Evolutionary conservation across 2,888 invertebrate genomes (phyloP), one percentile per base, ranked within the genome.

Genomic region (Epsilonema sp.): DNA sequence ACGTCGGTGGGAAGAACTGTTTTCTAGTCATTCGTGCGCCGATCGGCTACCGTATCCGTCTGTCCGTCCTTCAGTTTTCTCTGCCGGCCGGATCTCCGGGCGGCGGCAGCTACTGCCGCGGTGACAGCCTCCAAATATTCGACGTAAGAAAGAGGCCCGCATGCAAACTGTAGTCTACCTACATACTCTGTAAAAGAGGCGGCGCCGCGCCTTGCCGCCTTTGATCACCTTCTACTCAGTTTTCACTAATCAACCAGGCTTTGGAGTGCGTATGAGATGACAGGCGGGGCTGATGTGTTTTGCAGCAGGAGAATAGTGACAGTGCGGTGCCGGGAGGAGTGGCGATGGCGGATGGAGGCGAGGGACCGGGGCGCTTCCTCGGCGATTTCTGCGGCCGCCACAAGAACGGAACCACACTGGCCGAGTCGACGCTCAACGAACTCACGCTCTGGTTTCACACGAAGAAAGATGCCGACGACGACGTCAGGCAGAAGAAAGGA

Each of bases 381-480:
- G 51, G 49, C 13, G 41, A 46, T 13, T 47, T 49, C 44, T 51
- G 51, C 39, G 51, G 51, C 16, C 26, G 19, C 13, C 8, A 46
- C 31, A n/a, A 25, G 3, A 51, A 51, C 26, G 46, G 41, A 26
- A 49, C 40, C 24, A 19, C 39, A 16, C 26, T 47, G 19, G 46
- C 41, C 21, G 47, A 38, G 39, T 51, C 51, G 26, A 39, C 39
- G 13, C 42, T 44, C 31, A 51, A 51, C 39, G 45, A 42, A 5
- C 44, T 51, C n/a, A 51, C 51, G 1, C 25, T 51, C 13, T 51
- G 51, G 51, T 51, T 49, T 49, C 49, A 51, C 26, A 36, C 49
- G 1, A 46, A 49, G 24, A 25, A 26, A 20, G 26, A 37, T 3
- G 39, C 47, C 21, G 25, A 41, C 21, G 40, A 39, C 2, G n/a